These are phyloP conservation scores for Lasioglossum malachurum DNA, from an alignment of 2,888 invertebrate species.

Conservation along the genomic window DNA sequence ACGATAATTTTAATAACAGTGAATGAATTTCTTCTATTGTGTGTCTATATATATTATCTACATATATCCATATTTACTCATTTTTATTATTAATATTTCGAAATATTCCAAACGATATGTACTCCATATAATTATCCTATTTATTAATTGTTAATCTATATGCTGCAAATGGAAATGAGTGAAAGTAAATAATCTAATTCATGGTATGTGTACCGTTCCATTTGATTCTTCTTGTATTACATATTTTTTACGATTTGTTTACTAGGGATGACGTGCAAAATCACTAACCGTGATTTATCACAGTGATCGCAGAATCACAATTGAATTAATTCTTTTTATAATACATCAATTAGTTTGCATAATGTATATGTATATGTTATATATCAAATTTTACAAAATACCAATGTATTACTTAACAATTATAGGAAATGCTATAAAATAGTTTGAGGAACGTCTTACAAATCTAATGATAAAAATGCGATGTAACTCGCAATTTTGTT, in stretches of 20 bases:
- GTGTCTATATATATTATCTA: neutral
- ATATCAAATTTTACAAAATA: too few relatives aligned
- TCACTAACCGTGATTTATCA: too few relatives aligned
- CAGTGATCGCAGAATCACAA: too few relatives aligned
- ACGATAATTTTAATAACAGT: neutral
- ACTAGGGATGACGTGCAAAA: neutral
- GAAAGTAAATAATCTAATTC: neutral
- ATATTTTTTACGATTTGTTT: neutral
- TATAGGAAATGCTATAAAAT: too few relatives aligned
- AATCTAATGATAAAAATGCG: too few relatives aligned
- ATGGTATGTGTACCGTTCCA: neutral
- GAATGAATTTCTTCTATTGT: neutral
- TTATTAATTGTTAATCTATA: too few relatives aligned
- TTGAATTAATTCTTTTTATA: too few relatives aligned
- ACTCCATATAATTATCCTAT: neutral
- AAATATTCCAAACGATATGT: neutral
- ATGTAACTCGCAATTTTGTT: too few relatives aligned
- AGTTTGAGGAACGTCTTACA: too few relatives aligned
- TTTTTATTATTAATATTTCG: neutral
- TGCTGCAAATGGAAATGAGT: neutral
- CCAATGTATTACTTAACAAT: too few relatives aligned
- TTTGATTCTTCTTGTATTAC: neutral
- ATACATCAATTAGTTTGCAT: too few relatives aligned
- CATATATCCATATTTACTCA: neutral
- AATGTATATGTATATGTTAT: too few relatives aligned